Percentiles rank a stretch among this genome's conserved stretches.
These are phyloP conservation scores for Tetrapedia diversipes DNA, from an alignment of 2,888 invertebrate species.

Conservation along the genomic window DNA sequence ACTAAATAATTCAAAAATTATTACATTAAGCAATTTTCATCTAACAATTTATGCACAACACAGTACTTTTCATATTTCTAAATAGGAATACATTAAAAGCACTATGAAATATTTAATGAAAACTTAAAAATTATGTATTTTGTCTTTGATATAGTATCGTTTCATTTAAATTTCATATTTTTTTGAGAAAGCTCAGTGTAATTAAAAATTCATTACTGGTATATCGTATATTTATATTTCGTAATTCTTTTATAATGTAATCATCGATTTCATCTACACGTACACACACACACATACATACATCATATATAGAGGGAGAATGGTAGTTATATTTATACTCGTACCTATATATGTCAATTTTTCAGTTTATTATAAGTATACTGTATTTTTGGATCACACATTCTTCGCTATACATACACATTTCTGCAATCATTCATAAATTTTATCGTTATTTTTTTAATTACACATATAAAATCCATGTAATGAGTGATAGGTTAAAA, in stretches of 20 bases:
- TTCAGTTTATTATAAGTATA: slow-evolving; percentile 62
- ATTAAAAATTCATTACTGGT: slow-evolving; percentile 32
- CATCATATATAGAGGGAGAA: slow-evolving; percentile 14
- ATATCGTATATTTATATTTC: slow-evolving; percentile 60
- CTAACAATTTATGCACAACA: slow-evolving; percentile 47
- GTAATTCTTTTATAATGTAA: slow-evolving; percentile 64
- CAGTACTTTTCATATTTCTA: slow-evolving; percentile 34
- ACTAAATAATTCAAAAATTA: slow-evolving; percentile 25
- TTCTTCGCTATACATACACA: slow-evolving; percentile 63
- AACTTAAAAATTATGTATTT: slow-evolving; percentile 11
- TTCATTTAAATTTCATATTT: slow-evolving; percentile 35
- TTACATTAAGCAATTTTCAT: slow-evolving; percentile 35
- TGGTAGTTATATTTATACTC: slow-evolving; percentile 60
- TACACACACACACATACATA: slow-evolving; percentile 9
- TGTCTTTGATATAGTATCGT: slow-evolving; percentile 1
- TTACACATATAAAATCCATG: slow-evolving; percentile 62
- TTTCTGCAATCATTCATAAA: slow-evolving; percentile 66
- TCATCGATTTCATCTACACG: slow-evolving; percentile 37
- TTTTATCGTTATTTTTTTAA: slow-evolving; percentile 70
- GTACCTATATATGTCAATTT: slow-evolving; percentile 35
- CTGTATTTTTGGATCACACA: slow-evolving; percentile 57
- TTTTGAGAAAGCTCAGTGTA: slow-evolving; percentile 16
- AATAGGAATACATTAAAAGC: slow-evolving; percentile 24
- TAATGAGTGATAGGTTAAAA: slow-evolving; percentile 55
- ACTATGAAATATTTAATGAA: slow-evolving; percentile 41